Base-by-base conservation (phyloP, 2,113 vertebrate species). In the Podocnemis expansa region DNA sequence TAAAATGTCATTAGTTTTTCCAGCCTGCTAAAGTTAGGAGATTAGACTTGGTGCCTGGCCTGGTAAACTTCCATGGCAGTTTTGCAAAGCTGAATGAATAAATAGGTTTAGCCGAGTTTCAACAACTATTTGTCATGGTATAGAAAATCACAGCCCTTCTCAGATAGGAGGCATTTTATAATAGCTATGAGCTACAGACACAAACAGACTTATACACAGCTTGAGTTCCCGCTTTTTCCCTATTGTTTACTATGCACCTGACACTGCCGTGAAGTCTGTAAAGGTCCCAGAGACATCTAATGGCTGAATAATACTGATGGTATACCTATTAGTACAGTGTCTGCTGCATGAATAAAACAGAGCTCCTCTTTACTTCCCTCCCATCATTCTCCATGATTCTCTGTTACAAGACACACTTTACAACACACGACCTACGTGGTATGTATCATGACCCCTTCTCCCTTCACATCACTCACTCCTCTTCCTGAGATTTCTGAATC, bases 1-100 rank as follows among this genome's bases (percentile, higher is more conserved):
- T 95, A 96, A 97, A 97, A 95, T 88, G 85, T 88, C 93, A 96
- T 96, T 93, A 97, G 93, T 93, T 76, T 87, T 94, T 97, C 88
- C 85, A 94, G 79, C 67, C 93, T 93, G 90, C 91, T 96, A 92
- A 96, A 89, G 82, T 90, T 91, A 73, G 79, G 88, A 96, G 94
- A 97, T 97, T 92, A 97, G 85, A 93, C 91, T 95, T 94, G 92
- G 93, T 93, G 89, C 88, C 80, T 78, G 1, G 78, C 75, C 93
- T 92, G 96, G 95, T 96, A 94, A 93, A 94, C 90, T 96, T 96
- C 94, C 90, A 47, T 58, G 91, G 49, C 51, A 63, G 54, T 87
- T 93, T 47, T 82, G 89, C 63, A 91, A 88, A 87, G 52, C 78
- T 83, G 75, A 88, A 93, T 87, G 81, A 92, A 89, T 75, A 89